Conservation (phyloP, 2,113 vertebrate species). For the Conger conger region DNA sequence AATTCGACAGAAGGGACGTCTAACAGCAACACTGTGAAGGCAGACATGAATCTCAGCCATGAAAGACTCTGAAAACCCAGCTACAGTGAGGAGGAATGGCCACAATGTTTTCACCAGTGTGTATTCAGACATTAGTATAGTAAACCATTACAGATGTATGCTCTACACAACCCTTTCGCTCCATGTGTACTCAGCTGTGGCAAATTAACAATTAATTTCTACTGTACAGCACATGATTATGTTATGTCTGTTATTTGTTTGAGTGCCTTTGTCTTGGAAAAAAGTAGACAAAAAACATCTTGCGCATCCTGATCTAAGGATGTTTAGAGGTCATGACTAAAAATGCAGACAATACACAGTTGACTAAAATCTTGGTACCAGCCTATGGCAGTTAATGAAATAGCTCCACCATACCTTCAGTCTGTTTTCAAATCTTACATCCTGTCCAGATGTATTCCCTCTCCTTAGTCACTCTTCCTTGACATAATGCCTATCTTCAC, state of each 20-base stretch:
- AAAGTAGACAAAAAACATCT: not conserved
- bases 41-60: not conserved
- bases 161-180: not conserved
- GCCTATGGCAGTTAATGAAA: too few relatives aligned
- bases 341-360: not conserved
- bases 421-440: too few relatives aligned
- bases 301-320: not conserved
- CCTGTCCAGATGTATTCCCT: too few relatives aligned
- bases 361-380: too few relatives aligned
- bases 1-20: not conserved
- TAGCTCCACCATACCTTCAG: too few relatives aligned
- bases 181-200: not conserved
- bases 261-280: not conserved
- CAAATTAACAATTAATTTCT: not conserved
- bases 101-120: not conserved
- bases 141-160: not conserved
- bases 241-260: not conserved
- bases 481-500: too few relatives aligned
- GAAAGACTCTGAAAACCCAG: not conserved
- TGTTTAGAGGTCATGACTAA: not conserved
- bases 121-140: not conserved
- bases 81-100: not conserved
- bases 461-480: too few relatives aligned
- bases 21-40: not conserved
- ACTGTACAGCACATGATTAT: not conserved